phyloP scores from a whole-genome alignment of 2,888 invertebrate genomes.

The Alloplasta piceator region DNA sequence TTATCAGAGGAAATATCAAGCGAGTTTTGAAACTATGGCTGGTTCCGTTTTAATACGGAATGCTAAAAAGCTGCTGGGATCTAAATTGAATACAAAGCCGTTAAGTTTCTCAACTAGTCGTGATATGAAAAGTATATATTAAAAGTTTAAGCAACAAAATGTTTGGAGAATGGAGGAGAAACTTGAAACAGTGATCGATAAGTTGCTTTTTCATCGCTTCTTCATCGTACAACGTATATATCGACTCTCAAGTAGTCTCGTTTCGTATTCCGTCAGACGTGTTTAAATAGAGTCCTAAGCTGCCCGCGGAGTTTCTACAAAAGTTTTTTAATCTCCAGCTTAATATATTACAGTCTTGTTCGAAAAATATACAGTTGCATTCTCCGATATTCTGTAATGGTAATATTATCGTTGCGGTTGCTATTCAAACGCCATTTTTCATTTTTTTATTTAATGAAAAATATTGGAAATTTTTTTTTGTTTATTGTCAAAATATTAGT shows the following conservation, averaged over 20 bases:
- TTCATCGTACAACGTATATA: not conserved
- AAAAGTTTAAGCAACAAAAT: not conserved
- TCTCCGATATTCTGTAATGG: not conserved
- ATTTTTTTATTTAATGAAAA: too few relatives aligned
- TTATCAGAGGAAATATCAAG: too few relatives aligned
- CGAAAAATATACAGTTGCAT: slow-evolving; percentile 7
- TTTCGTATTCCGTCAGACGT: slow-evolving; percentile 20
- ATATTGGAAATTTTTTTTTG: too few relatives aligned
- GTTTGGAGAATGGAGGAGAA: not conserved
- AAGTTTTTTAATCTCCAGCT: slow-evolving; percentile 36
- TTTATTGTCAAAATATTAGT: too few relatives aligned
- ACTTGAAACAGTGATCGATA: slow-evolving; percentile 2
- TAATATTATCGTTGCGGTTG: too few relatives aligned
- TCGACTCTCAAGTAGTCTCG: slow-evolving; percentile 30
- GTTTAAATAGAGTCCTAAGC: not conserved
- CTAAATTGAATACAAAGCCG: too few relatives aligned
- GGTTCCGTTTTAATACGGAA: too few relatives aligned
- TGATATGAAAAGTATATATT: too few relatives aligned
- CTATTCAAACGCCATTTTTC: too few relatives aligned
- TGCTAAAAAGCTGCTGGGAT: too few relatives aligned
- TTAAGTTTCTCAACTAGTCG: too few relatives aligned
- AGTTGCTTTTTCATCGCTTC: slow-evolving; percentile 6
- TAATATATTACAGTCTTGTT: not conserved
- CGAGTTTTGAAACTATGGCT: too few relatives aligned
- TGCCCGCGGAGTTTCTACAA: slow-evolving; percentile 9